Percentiles rank a stretch among this genome's conserved stretches.
Conservation (phyloP, 2,113 vertebrate species). For the Caranx ignobilis region DNA sequence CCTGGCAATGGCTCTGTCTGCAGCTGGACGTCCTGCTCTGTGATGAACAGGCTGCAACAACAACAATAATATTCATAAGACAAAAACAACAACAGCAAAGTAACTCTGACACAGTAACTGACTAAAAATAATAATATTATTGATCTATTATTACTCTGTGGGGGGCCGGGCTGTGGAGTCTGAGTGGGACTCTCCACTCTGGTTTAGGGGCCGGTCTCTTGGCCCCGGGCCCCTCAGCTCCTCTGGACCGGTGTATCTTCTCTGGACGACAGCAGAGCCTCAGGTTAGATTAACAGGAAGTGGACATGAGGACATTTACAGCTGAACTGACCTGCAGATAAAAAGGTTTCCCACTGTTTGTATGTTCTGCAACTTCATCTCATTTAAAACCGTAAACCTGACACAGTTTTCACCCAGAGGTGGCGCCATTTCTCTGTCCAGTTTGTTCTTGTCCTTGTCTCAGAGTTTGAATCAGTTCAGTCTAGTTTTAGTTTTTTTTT, state of each 20-base stretch:
- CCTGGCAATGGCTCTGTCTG: conserved; percentile 40
- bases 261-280: conserved; percentile 45
- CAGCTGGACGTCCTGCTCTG: conserved; percentile 65
- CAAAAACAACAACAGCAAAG: neutral
- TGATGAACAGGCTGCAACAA: conserved; percentile 42
- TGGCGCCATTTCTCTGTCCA: neutral
- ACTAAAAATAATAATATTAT: neutral
- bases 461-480: no score
- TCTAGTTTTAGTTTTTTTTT: no score
- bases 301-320: neutral
- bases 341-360: no score
- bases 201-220: conserved; percentile 67
- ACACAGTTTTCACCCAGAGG: neutral
- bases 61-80: neutral
- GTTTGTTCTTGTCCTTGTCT: neutral
- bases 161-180: conserved; percentile 40
- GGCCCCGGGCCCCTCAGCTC: conserved; percentile 54
- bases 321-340: neutral
- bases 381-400: no score
- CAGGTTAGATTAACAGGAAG: neutral
- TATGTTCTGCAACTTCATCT: no score
- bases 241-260: conserved; percentile 65
- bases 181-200: conserved; percentile 77
- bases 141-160: conserved; percentile 49
- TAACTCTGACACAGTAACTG: no score